Evolutionary conservation across 2,888 invertebrate genomes (phyloP).

Genomic region (Lepidocyrtoides sp.): DNA sequence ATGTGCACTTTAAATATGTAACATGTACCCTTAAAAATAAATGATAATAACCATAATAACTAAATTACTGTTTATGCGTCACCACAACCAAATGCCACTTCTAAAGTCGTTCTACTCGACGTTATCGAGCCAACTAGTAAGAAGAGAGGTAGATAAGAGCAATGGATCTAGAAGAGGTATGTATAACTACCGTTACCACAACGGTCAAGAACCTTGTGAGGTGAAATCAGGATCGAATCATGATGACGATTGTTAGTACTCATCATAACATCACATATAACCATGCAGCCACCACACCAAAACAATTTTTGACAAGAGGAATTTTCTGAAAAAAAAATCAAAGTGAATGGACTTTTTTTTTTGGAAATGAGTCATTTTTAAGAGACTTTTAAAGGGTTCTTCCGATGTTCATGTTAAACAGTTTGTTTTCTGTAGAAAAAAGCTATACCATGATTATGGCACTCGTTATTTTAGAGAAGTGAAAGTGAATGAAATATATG

Average conservation of each 20-base stretch:
- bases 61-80: conserved; percentile 32
- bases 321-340: background rate
- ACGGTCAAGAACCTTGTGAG: conserved; percentile 77
- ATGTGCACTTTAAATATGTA: conserved; percentile 14
- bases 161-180: conserved; percentile 25
- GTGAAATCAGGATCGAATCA: conserved; percentile 76
- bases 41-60: conserved; percentile 28
- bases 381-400: conserved; percentile 9
- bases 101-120: background rate
- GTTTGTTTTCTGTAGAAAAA: background rate
- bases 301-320: background rate
- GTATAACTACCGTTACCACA: conserved; percentile 45
- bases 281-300: background rate
- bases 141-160: conserved; percentile 14
- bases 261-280: conserved; percentile 6
- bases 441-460: background rate
- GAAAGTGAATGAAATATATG: background rate
- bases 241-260: conserved; percentile 27
- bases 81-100: conserved; percentile 36
- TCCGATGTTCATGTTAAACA: background rate
- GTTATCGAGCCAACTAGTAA: background rate
- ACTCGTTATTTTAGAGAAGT: background rate
- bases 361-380: conserved; percentile 28
- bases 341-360: conserved; percentile 13
- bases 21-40: conserved; percentile 27